Evolutionary conservation across 2,888 invertebrate species (phyloP), one percentile per base, ranked within the genome.

Genomic region (Ochlodes sylvanus): DNA sequence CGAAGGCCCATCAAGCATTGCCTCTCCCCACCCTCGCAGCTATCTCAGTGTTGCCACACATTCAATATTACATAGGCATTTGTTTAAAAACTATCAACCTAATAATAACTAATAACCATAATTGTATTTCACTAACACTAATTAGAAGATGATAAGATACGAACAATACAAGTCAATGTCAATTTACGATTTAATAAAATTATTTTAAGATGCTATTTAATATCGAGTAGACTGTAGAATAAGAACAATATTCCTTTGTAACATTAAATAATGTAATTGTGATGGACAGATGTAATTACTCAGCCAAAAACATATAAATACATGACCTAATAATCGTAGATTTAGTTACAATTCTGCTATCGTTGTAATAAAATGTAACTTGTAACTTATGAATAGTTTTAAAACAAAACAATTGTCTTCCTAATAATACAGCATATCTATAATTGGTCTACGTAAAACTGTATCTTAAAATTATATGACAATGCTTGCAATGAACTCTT

Each of bases 141-240:
- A 74, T 75, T 81, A 76, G 78, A 73, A 91, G 91, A 85, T 92
- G 91, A 92, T 92, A 88, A 85, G 87, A 79, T 86, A 63, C 70
- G 63, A 60, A 62, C 12, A 56, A 56, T 66, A 71, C 69, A 58
- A 64, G 72, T 70, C 63, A 65, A 68, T 75, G 78, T 82, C 79
- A 80, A 82, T 82, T 82, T 79, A 73, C 73, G 70, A 69, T 75
- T 69, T 54, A 68, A 69, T 55, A 71, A 60, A 67, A 62, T 52
- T 68, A 65, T 70, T 64, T 65, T 67, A 67, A 67, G 44, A 67
- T 38, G 54, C 67, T 58, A 57, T 52, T 58, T 52, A 54, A 52
- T 27, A 52, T 65, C 58, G 27, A 10, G 21, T 57, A 65, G 50
- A 42, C 32, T 15, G 21, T 58, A 58, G 52, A 27, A 41, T 52